Conservation (phyloP, 2,797 vertebrate species). For the Sphaeramia orbicularis region DNA sequence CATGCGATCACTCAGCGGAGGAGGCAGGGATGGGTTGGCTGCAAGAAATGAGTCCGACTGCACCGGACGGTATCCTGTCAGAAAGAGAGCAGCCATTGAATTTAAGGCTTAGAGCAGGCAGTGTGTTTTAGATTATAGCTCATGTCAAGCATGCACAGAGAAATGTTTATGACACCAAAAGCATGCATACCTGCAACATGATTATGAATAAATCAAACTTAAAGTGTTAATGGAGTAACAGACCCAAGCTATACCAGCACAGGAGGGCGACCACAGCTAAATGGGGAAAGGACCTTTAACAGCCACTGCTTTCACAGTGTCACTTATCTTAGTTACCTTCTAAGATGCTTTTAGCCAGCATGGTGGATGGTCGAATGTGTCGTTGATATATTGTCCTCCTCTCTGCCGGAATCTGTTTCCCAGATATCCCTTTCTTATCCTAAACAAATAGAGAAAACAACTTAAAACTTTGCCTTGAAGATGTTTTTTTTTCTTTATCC, state of each 20-base stretch:
- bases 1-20: slow-evolving; percentile 97
- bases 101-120: not conserved
- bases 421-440: slow-evolving; percentile 96
- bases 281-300: slow-evolving; percentile 33
- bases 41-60: slow-evolving; percentile 90
- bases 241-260: slow-evolving; percentile 84
- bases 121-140: not conserved
- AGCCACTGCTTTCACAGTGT: too few relatives aligned
- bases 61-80: slow-evolving; percentile 93
- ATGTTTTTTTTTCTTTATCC: slow-evolving; percentile 14
- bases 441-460: slow-evolving; percentile 65
- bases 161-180: slow-evolving; percentile 1
- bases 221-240: slow-evolving; percentile 28
- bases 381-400: slow-evolving; percentile 93
- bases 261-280: slow-evolving; percentile 69
- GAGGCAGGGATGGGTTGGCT: slow-evolving; percentile 87
- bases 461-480: not conserved
- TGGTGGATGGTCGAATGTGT: slow-evolving; percentile 93
- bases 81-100: slow-evolving; percentile 1
- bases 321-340: slow-evolving; percentile 85
- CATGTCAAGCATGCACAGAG: not conserved
- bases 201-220: too few relatives aligned
- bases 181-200: not conserved
- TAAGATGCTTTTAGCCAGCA: slow-evolving; percentile 98
- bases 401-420: slow-evolving; percentile 91